Conservation (phyloP, 1,140 invertebrate genomes). For the Trichomalopsis sarcophagae region DNA sequence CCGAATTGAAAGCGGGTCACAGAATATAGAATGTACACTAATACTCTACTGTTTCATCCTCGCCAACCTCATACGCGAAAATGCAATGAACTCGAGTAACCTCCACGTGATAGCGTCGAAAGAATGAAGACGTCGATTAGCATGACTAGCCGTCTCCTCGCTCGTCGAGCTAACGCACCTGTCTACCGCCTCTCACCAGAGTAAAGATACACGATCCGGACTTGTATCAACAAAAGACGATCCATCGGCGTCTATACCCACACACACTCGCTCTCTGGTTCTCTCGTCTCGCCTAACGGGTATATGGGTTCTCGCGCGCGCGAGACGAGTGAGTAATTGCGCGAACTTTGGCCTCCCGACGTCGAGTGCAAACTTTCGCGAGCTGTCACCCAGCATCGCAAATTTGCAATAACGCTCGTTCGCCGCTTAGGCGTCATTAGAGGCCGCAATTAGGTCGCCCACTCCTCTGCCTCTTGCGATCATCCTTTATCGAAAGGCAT, state of each 20-base stretch:
- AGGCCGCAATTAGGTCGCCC: slow-evolving; percentile 23
- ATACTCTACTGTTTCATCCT: no score
- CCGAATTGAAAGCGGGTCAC: no score
- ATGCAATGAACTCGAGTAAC: neutral
- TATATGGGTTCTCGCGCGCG: neutral
- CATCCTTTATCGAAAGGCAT: neutral
- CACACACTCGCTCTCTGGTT: no score
- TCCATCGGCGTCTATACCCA: neutral
- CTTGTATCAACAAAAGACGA: neutral
- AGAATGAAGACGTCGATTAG: neutral
- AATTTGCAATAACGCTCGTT: slow-evolving; percentile 34
- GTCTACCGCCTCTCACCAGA: neutral
- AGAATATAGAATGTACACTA: no score
- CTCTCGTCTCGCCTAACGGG: neutral
- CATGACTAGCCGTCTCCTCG: neutral
- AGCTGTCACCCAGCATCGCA: neutral
- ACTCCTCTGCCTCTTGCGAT: neutral
- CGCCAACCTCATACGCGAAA: no score
- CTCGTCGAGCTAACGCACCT: neutral
- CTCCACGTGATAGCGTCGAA: neutral
- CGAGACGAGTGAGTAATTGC: slow-evolving; percentile 36
- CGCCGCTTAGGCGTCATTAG: slow-evolving; percentile 27
- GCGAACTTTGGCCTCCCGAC: slow-evolving; percentile 9
- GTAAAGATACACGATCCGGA: neutral
- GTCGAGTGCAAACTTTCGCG: neutral